Base-by-base conservation (phyloP, 2,888 invertebrate genomes). In the Oxycera nigricornis region DNA sequence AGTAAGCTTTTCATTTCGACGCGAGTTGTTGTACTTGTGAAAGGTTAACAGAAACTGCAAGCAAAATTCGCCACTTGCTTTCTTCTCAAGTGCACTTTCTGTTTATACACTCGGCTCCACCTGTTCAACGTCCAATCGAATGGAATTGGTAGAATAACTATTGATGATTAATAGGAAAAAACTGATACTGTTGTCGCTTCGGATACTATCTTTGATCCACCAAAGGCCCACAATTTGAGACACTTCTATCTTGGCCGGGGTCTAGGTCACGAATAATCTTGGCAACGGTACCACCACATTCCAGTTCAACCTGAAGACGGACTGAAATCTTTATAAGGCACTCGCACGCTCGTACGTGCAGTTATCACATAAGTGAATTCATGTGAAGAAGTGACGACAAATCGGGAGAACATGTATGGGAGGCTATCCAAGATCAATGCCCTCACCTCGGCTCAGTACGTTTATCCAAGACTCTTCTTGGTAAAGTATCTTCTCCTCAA, bases 171-270 rank as follows among this genome's bases (percentile, higher is more conserved):
- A 50, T 6, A 50, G 17, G 50, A 50, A 50, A n/a, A 50, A 50
- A 50, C 17, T 9, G 50, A 50, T 14, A 50, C 50, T 50, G 7
- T 39, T 39, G 14, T 9, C 39, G 7, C n/a, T n/a, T n/a, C n/a
- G 35, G 35, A 11, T 17, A n/a, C 14, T 3, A 17, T 7, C 46
- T 46, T n/a, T 2, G 2, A 35, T 20, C 4, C 9, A 35, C 14
- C 35, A 1, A 35, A 35, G 68, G 35, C 39, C 57, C n/a, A n/a
- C n/a, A 65, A 73, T 70, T 74, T 52, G 75, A 74, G 67, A 82
- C 79, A 79, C 82, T 82, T 84, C 85, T 84, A 84, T 85, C 85
- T 82, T 76, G 55, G 72, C 50, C 83, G 84, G 83, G 83, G 81
- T 83, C 82, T 81, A 81, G 81, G 81, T 81, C 82, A 82, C 81